Percentiles rank a stretch among this genome's conserved stretches.
Conservation (phyloP, 35 echinoderm and acorn worm genomes). For the Strongylocentrotus purpuratus region DNA sequence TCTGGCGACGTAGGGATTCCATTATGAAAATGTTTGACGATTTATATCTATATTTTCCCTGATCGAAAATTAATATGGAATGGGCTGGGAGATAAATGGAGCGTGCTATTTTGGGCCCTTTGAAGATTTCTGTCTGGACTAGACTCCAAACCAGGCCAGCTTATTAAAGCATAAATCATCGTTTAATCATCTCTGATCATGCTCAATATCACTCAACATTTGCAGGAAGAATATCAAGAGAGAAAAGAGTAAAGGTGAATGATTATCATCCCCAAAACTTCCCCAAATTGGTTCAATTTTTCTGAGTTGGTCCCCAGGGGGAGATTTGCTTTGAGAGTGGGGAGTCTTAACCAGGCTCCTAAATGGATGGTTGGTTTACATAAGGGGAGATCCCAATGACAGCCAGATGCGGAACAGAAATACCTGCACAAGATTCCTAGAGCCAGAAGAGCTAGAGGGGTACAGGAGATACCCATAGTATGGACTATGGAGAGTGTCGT, state of each 20-base stretch:
- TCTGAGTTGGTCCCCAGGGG: background rate
- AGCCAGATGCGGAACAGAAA: conserved; percentile 37
- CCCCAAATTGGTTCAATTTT: conserved; percentile 16
- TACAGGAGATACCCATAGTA: background rate
- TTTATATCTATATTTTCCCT: conserved; percentile 8
- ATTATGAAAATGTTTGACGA: background rate
- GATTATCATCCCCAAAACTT: background rate
- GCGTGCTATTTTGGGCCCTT: background rate
- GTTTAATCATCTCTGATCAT: conserved; percentile 32
- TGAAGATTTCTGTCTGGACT: background rate
- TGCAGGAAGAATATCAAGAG: background rate
- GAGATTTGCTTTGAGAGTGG: conserved; percentile 19
- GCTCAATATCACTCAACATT: conserved; percentile 26
- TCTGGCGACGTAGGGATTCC: background rate
- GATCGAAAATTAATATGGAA: conserved; percentile 6
- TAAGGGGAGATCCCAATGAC: conserved; percentile 31
- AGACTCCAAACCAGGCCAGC: background rate
- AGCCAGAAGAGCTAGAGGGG: background rate
- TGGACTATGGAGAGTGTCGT: background rate
- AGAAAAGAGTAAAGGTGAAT: background rate
- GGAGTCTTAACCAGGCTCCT: conserved; percentile 34
- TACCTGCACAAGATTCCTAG: background rate
- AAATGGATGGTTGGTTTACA: conserved; percentile 47
- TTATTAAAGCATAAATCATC: conserved; percentile 33
- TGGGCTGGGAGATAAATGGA: background rate